These are phyloP conservation scores for Platyrinchus mystaceus DNA, from an alignment of 2,797 vertebrate genomes.

Conservation along the genomic window DNA sequence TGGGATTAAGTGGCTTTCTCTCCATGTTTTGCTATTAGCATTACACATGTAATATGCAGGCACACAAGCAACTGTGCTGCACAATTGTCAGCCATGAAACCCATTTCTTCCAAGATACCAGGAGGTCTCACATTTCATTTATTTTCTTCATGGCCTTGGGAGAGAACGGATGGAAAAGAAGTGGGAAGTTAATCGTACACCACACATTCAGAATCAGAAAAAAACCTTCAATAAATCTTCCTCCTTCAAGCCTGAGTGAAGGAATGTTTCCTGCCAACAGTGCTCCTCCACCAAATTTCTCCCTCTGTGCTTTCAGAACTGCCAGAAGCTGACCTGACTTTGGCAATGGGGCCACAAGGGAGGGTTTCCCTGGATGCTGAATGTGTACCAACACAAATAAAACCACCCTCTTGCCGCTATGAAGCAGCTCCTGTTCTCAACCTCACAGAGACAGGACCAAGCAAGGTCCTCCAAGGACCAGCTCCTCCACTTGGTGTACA, in stretches of 20 bases:
- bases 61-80: conserved; percentile 21
- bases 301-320: not conserved
- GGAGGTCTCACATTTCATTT: conserved; percentile 7
- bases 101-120: not conserved
- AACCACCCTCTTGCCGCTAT: not conserved
- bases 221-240: not conserved
- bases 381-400: not conserved
- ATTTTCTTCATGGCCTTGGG: not conserved
- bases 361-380: not conserved
- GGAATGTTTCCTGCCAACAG: not conserved
- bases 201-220: not conserved
- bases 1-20: conserved; percentile 45
- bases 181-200: not conserved
- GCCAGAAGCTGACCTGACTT: not conserved
- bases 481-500: not conserved
- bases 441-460: not conserved
- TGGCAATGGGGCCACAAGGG: not conserved
- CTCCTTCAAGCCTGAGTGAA: not conserved
- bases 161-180: not conserved
- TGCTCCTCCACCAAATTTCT: not conserved
- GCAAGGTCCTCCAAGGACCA: not conserved
- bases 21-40: conserved; percentile 21
- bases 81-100: not conserved
- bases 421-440: not conserved
- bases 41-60: conserved; percentile 17